phyloP scores from a whole-genome alignment of 2,888 invertebrate genomes.

The Nowickia ferox region DNA sequence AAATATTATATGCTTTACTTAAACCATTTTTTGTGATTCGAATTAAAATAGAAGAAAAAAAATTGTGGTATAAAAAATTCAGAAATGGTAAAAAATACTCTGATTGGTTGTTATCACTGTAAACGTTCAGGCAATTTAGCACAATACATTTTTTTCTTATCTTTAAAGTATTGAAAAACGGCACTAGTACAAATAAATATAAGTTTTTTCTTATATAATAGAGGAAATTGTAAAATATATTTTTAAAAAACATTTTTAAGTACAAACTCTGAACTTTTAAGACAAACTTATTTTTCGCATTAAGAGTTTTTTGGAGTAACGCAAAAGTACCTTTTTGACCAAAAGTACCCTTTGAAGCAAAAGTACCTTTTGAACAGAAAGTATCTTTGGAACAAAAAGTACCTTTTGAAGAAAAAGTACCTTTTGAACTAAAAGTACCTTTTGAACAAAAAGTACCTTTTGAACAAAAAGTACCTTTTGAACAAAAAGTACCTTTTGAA shows the following conservation, averaged over 20 bases:
- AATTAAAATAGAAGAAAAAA: background rate
- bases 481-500: background rate
- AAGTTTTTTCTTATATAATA: too few species aligned
- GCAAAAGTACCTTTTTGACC: background rate
- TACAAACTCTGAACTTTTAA: background rate
- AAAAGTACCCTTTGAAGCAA: background rate
- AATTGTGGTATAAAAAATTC: background rate
- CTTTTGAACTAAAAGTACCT: background rate
- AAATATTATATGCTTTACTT: background rate
- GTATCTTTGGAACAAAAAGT: background rate
- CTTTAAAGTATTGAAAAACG: too few species aligned
- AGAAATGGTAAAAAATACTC: background rate
- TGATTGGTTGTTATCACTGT: background rate
- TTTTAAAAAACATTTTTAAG: background rate
- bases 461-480: background rate
- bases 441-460: background rate
- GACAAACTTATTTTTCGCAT: background rate
- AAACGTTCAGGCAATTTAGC: background rate
- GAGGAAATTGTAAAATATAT: too few species aligned
- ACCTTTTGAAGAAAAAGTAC: background rate
- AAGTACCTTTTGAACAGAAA: background rate
- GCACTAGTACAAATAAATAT: too few species aligned
- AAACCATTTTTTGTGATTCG: background rate
- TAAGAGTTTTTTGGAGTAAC: too few species aligned
- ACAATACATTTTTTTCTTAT: background rate